Evolutionary conservation across 2,797 vertebrate species (phyloP).

Genomic region (Fistularia commersonii): DNA sequence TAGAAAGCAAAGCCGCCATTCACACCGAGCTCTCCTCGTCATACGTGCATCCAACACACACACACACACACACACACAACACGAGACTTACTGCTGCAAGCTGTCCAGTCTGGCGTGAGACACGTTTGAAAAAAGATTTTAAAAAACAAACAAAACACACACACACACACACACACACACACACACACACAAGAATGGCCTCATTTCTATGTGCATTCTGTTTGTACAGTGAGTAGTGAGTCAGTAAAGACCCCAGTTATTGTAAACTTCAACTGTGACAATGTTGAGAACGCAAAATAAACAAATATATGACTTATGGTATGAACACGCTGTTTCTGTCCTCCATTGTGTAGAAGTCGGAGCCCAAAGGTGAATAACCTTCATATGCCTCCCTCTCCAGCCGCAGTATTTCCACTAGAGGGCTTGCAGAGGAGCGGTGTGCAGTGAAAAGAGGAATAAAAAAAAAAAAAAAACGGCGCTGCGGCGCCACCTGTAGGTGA

Average conservation of each 20-base stretch:
- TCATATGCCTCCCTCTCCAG: constrained; percentile 7
- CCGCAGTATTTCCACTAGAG: constrained; percentile 47
- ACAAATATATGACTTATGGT: constrained; percentile 85
- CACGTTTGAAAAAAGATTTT: constrained; percentile 63
- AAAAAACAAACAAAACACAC: constrained; percentile 63
- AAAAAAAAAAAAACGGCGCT: constrained; percentile 18
- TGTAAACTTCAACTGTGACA: constrained; percentile 96
- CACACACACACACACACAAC: constrained; percentile 18
- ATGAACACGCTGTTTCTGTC: constrained; percentile 37
- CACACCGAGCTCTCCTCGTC: constrained; percentile 52
- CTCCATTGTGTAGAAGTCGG: not conserved
- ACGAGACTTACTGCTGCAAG: constrained; percentile 69
- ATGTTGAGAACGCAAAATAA: constrained; percentile 94
- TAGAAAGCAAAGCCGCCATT: constrained; percentile 70
- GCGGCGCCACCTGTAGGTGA: constrained; percentile 49
- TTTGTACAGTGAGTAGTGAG: constrained; percentile 89
- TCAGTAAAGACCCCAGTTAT: constrained; percentile 83
- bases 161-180: too few species aligned
- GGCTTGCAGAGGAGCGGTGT: constrained; percentile 21
- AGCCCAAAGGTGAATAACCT: too few species aligned
- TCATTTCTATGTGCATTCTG: constrained; percentile 91
- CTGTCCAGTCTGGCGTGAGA: constrained; percentile 77
- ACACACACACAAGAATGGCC: constrained; percentile 75
- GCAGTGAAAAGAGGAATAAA: not conserved
- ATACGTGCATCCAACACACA: constrained; percentile 26